A percentile compares a stretch with the other conserved stretches of the same genome.
These are phyloP conservation scores for Epinephelus lanceolatus DNA, from an alignment of 2,113 vertebrate species.

Conservation along the genomic window DNA sequence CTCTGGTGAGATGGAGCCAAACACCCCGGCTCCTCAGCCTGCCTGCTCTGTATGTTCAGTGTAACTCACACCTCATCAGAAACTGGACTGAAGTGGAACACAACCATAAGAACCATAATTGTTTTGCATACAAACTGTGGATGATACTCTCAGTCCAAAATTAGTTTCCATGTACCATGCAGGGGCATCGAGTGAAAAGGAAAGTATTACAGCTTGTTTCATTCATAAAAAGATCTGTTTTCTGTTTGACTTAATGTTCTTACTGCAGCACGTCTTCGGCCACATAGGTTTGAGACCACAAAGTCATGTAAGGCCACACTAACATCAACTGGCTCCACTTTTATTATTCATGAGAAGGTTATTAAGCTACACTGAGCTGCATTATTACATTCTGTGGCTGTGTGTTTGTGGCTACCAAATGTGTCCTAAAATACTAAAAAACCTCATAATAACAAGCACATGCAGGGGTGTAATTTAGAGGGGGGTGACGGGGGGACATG, in stretches of 20 bases:
- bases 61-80: constrained; percentile 45
- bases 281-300: background rate
- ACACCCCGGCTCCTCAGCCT: background rate
- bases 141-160: background rate
- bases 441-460: background rate
- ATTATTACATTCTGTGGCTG: background rate
- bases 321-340: background rate
- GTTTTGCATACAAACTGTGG: constrained; percentile 38
- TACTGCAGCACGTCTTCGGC: background rate
- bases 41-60: constrained; percentile 2
- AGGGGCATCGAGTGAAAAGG: background rate
- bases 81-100: constrained; percentile 13
- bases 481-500: too few relatives aligned
- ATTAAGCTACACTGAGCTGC: background rate
- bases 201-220: background rate
- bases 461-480: background rate
- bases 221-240: constrained; percentile 5
- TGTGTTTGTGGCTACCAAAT: background rate
- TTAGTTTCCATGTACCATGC: background rate
- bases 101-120: background rate
- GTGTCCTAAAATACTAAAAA: background rate
- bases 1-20: constrained; percentile 66
- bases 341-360: background rate
- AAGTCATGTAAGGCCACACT: background rate
- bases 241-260: background rate